Evolutionary conservation across 2,888 invertebrate species (phyloP).

Genomic region (Onthophagus sagittarius): DNA sequence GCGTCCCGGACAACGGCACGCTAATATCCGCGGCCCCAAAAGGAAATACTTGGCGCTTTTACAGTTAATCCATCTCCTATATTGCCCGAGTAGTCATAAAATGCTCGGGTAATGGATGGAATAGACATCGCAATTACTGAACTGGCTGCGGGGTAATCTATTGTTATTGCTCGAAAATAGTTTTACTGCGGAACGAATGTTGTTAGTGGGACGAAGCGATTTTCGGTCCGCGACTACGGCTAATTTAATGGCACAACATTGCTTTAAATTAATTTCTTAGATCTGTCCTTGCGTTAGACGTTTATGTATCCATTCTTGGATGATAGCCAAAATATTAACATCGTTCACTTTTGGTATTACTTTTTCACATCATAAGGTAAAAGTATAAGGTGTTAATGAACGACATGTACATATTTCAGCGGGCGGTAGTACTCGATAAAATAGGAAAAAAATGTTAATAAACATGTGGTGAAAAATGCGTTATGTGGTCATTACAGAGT

Average conservation of each 20-base stretch:
- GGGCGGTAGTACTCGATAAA: too few relatives aligned
- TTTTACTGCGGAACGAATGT: constrained; percentile 8
- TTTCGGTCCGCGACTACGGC: background rate
- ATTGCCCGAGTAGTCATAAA: constrained; percentile 14
- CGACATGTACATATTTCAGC: too few relatives aligned
- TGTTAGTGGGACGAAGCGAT: background rate
- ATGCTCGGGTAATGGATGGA: constrained; percentile 12
- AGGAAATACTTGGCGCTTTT: constrained; percentile 17
- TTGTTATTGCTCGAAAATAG: constrained; percentile 18
- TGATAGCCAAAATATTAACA: background rate
- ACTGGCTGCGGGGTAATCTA: constrained; percentile 12
- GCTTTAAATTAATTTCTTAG: background rate
- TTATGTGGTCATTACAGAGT: too few relatives aligned
- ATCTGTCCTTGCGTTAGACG: background rate
- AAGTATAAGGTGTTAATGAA: too few relatives aligned
- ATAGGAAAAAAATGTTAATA: too few relatives aligned
- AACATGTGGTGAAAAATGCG: too few relatives aligned
- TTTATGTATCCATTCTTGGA: background rate
- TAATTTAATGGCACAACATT: background rate
- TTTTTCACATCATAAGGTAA: background rate
- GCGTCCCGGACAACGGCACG: background rate
- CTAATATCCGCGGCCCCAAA: constrained; percentile 10
- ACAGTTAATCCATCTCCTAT: constrained; percentile 16
- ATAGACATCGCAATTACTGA: constrained; percentile 16
- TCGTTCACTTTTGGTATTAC: background rate